These are phyloP conservation scores for Thymelicus acteon DNA, from an alignment of 2,888 invertebrate species.

Conservation along the genomic window DNA sequence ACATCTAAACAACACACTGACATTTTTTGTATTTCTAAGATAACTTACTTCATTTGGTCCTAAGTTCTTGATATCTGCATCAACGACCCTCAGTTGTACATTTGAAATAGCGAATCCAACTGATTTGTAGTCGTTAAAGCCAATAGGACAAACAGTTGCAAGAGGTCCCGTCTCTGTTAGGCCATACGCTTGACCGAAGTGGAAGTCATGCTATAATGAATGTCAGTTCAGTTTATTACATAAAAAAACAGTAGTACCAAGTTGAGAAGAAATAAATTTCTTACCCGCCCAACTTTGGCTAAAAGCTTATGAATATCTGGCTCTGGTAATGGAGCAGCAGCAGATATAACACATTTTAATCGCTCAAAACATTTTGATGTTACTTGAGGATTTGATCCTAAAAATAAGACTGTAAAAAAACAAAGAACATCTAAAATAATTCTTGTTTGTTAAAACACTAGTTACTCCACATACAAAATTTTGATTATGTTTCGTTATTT, in stretches of 20 bases:
- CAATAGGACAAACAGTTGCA: conserved; percentile 62
- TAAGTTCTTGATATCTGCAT: conserved; percentile 71
- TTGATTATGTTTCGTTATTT: too few relatives aligned
- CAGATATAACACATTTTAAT: conserved; percentile 79
- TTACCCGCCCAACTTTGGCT: conserved; percentile 53
- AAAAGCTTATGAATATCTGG: conserved; percentile 83
- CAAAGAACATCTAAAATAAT: background rate
- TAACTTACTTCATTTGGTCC: conserved; percentile 77
- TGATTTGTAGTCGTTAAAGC: conserved; percentile 55
- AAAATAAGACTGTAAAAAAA: conserved; percentile 84
- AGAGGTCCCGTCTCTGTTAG: conserved; percentile 88
- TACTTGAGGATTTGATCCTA: conserved; percentile 86
- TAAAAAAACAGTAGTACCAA: too few relatives aligned
- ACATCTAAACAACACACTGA: too few relatives aligned
- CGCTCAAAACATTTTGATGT: conserved; percentile 83
- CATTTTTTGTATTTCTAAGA: too few relatives aligned
- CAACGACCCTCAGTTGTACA: conserved; percentile 85
- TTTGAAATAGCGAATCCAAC: conserved; percentile 86
- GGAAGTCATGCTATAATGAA: conserved; percentile 55
- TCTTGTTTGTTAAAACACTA: too few relatives aligned
- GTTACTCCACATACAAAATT: too few relatives aligned
- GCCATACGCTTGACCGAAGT: conserved; percentile 86
- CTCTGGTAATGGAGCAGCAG: conserved; percentile 88
- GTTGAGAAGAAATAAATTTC: conserved; percentile 10
- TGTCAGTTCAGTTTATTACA: too few relatives aligned